Conservation (phyloP, 2,797 vertebrate genomes). For the Amblyraja radiata region DNA sequence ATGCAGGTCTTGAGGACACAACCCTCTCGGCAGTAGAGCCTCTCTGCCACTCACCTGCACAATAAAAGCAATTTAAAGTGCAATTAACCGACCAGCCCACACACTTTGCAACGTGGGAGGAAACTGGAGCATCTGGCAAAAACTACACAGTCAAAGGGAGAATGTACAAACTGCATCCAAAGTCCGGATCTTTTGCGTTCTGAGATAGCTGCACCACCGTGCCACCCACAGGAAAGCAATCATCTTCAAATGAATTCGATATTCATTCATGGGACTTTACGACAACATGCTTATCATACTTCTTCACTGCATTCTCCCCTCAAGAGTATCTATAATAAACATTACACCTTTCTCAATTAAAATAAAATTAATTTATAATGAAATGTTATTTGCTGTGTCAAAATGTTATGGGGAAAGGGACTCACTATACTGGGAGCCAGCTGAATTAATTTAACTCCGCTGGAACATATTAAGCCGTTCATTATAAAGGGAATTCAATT, state of each 20-base stretch:
- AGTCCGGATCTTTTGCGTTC: too few relatives aligned
- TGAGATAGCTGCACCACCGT: neutral
- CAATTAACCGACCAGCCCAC: too few relatives aligned
- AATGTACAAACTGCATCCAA: too few relatives aligned
- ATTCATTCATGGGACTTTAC: neutral
- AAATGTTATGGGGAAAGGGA: neutral
- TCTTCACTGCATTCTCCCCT: conserved; percentile 2
- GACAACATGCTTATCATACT: neutral
- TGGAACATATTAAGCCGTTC: neutral
- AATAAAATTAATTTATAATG: conserved; percentile 20
- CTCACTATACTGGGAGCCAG: neutral
- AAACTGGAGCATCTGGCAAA: too few relatives aligned
- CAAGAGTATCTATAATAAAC: neutral
- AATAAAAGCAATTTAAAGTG: too few relatives aligned
- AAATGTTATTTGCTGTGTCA: conserved; percentile 8
- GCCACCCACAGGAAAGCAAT: neutral
- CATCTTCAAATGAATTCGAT: too few relatives aligned
- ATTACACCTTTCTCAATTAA: conserved; percentile 29
- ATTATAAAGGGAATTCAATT: conserved; percentile 5
- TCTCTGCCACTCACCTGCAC: too few relatives aligned
- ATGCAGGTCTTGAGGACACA: too few relatives aligned
- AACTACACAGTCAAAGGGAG: too few relatives aligned
- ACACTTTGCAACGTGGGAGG: too few relatives aligned
- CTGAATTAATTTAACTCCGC: conserved; percentile 14
- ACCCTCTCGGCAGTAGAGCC: too few relatives aligned